Conservation (phyloP, 2,797 vertebrate species). For the Falco biarmicus region DNA sequence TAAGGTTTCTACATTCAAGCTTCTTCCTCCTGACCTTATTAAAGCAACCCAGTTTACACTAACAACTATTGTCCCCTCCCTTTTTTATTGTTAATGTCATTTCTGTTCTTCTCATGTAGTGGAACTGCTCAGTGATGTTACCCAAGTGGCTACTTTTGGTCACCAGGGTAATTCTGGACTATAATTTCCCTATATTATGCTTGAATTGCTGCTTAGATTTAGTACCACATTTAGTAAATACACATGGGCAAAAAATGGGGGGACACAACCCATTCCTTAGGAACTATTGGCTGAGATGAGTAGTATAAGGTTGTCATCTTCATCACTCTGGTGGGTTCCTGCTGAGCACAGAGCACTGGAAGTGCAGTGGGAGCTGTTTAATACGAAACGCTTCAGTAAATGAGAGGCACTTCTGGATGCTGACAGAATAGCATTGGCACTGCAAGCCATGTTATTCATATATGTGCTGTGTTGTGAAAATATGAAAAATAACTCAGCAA, state of each 20-base stretch:
- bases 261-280: neutral
- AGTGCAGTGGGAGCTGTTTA: slow-evolving; percentile 72
- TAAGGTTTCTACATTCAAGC: slow-evolving; percentile 8
- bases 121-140: slow-evolving; percentile 59
- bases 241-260: neutral
- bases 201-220: slow-evolving; percentile 48
- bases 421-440: slow-evolving; percentile 77
- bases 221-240: slow-evolving; percentile 46
- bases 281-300: slow-evolving; percentile 78
- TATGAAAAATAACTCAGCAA: slow-evolving; percentile 78
- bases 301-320: slow-evolving; percentile 77
- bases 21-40: slow-evolving; percentile 63
- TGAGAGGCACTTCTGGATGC: slow-evolving; percentile 76
- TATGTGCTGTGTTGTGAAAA: slow-evolving; percentile 75
- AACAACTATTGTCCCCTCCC: slow-evolving; percentile 40
- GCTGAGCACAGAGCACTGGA: slow-evolving; percentile 73
- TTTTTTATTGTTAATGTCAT: slow-evolving; percentile 63
- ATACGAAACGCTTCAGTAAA: slow-evolving; percentile 74
- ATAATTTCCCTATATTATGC: slow-evolving; percentile 58
- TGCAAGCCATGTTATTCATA: slow-evolving; percentile 72
- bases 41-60: slow-evolving; percentile 62
- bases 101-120: slow-evolving; percentile 26
- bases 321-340: slow-evolving; percentile 79
- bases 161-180: slow-evolving; percentile 60
- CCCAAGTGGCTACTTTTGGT: slow-evolving; percentile 52